phyloP scores from a whole-genome alignment of 2,797 vertebrate genomes.

The Pampus argenteus region DNA sequence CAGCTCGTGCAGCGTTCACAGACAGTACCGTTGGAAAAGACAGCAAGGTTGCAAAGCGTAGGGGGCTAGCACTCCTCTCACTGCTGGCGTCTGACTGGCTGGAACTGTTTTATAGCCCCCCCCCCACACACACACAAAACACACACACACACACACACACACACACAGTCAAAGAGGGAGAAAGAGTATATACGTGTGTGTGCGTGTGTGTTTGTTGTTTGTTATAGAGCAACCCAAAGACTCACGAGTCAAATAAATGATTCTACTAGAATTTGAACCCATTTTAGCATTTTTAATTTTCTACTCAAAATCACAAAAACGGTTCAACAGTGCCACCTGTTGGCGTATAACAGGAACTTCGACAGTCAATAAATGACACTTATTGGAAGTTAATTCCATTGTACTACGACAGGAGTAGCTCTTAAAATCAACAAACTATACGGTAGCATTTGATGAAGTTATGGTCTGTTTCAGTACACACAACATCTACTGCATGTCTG shows the following conservation, averaged over 20 bases:
- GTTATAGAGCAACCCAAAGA: too few species aligned
- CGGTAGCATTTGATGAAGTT: too few species aligned
- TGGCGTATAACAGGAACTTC: neutral
- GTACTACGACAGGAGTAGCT: too few species aligned
- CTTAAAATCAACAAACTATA: too few species aligned
- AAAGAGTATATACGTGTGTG: too few species aligned
- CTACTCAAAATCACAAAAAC: neutral
- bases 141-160: too few species aligned
- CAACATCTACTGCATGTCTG: too few species aligned
- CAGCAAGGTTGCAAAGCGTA: neutral
- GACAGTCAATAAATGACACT: neutral
- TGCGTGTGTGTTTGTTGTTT: neutral
- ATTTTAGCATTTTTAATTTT: neutral
- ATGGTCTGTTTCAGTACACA: too few species aligned
- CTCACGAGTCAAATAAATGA: too few species aligned
- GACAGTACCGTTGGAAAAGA: neutral
- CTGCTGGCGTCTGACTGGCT: conserved; percentile 68
- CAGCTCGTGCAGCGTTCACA: conserved; percentile 10
- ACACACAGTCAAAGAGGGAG: too few species aligned
- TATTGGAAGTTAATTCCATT: too few species aligned
- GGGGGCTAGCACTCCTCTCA: conserved; percentile 23
- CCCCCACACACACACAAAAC: too few species aligned
- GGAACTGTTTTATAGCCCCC: conserved; percentile 6
- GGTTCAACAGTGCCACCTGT: neutral
- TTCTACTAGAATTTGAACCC: neutral